Evolutionary conservation across 2,888 invertebrate genomes (phyloP), one percentile per base, ranked within the genome.

Genomic region (Drosophila percnosoma): DNA sequence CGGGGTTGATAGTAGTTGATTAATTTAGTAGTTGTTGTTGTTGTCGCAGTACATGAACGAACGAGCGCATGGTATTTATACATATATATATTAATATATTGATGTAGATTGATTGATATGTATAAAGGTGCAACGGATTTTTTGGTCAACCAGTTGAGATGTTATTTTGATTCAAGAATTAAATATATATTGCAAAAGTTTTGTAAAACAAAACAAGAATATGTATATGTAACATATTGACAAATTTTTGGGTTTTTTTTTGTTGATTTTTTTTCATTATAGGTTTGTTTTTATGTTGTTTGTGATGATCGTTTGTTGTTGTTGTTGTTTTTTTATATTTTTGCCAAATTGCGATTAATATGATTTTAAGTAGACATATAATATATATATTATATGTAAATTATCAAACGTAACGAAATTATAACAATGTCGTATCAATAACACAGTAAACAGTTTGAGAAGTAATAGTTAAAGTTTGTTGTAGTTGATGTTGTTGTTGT

Each of bases 21-120:
- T 52, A 79, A 82, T 79, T 78, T 82, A 72, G 83, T 83, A 77
- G 75, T 78, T 68, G 78, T 89, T 72, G 78, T 82, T 65, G 80
- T 29, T 29, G 29, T 76, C 66, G 83, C 76, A 67, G 83, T 83
- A 66, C 75, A 81, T 79, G 76, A 68, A 60, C 75, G 76, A 68
- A 57, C 77, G 80, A 71, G 57, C 73, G 79, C 82, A 79, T 73
- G 67, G 60, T 59, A 52, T 65, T 36, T 61, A 42, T 53, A 40
- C 52, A 55, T 73, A 54, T 66, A 55, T 66, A 34, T 29, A 29
- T 29, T 7, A 42, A 62, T 57, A 62, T 73, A 68, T 66, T 62
- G 40, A 66, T 65, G 64, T 74, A 45, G 21, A 7, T 45, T 45
- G 45, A 45, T 45, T 24, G 45, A 45, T 15, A 58, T 38, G 54